Evolutionary conservation across 92 coral and sea anemone genomes (phyloP).

Genomic region (Parazoanthus darwini): DNA sequence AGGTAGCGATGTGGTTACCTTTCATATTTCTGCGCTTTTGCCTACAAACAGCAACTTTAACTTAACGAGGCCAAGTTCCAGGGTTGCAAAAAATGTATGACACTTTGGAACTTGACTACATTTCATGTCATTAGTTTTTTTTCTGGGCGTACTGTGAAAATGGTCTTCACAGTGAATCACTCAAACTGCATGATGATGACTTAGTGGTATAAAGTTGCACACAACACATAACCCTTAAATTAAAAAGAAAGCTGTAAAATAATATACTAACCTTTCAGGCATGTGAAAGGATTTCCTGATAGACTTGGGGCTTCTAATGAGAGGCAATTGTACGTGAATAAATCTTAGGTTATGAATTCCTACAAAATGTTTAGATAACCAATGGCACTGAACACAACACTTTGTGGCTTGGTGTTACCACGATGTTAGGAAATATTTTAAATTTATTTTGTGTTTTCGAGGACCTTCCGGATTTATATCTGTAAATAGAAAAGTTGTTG

Average conservation of each 20-base stretch:
- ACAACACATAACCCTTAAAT: not conserved
- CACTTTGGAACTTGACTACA: too few species aligned
- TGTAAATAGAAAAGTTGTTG: too few species aligned
- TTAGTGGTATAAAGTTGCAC: not conserved
- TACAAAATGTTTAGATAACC: not conserved
- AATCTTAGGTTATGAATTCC: not conserved
- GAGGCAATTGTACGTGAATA: not conserved
- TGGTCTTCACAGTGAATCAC: not conserved
- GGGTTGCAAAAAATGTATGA: too few species aligned
- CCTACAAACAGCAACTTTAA: too few species aligned
- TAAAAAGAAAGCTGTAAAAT: not conserved
- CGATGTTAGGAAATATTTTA: too few species aligned
- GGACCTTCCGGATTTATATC: too few species aligned
- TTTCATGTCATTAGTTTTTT: too few species aligned
- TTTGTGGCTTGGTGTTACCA: not conserved
- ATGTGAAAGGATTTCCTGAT: conserved; percentile 31
- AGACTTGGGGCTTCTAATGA: not conserved
- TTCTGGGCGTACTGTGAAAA: too few species aligned
- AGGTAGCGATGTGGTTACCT: too few species aligned
- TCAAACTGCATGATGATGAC: not conserved
- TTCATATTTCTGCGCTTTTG: too few species aligned
- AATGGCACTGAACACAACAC: not conserved
- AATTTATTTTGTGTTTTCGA: too few species aligned
- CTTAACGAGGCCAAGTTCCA: too few species aligned
- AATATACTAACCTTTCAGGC: conserved; percentile 20